Percentiles rank a stretch among this genome's conserved stretches.
phyloP scores from a whole-genome alignment of 2,888 invertebrate species.

The Pinctada fucata region DNA sequence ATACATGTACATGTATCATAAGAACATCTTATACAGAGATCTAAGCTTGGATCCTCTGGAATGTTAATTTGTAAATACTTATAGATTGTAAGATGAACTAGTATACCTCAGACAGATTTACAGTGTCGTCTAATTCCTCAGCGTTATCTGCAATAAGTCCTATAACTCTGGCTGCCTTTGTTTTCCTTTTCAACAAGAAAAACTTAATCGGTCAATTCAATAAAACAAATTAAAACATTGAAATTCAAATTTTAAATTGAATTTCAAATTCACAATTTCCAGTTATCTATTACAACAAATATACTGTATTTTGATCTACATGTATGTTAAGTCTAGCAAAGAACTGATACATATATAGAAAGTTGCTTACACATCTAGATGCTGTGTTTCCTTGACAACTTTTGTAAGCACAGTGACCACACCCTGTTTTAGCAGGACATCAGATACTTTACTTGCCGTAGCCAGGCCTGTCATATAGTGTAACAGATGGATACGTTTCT shows the following conservation, averaged over 20 bases:
- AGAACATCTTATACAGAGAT: no score
- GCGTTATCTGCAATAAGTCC: constrained; percentile 69
- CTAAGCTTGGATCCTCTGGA: no score
- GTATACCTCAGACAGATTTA: constrained; percentile 68
- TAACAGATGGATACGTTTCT: constrained; percentile 73
- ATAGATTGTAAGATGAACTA: no score
- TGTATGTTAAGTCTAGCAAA: no score
- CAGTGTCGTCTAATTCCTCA: constrained; percentile 65
- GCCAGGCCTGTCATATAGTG: constrained; percentile 70
- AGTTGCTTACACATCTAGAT: constrained; percentile 72
- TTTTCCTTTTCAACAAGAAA: constrained; percentile 54
- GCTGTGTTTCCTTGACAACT: constrained; percentile 71
- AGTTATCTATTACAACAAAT: background rate
- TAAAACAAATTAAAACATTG: no score
- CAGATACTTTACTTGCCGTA: constrained; percentile 55
- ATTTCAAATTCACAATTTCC: background rate
- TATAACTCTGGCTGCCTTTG: constrained; percentile 69
- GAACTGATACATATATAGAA: no score
- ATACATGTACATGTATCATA: no score
- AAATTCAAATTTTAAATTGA: background rate
- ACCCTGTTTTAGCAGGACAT: constrained; percentile 57
- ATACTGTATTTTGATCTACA: no score
- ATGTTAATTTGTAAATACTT: no score
- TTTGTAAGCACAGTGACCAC: constrained; percentile 62
- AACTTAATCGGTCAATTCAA: no score